A percentile compares a stretch with the other conserved stretches of the same genome.
phyloP scores from a whole-genome alignment of 2,113 vertebrate species.

The Herpailurus yagouaroundi region DNA sequence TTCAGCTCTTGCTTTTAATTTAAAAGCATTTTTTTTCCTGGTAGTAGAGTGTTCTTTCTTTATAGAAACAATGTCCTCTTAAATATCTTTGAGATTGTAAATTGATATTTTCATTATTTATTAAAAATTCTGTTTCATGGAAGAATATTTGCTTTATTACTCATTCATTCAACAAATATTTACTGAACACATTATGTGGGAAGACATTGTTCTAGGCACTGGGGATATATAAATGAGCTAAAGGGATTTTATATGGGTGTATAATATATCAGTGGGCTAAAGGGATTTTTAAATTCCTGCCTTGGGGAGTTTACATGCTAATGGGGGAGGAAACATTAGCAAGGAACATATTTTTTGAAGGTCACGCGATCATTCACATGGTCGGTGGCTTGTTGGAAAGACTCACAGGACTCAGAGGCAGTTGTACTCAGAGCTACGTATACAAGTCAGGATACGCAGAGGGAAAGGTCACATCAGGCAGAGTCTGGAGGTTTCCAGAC shows the following conservation, averaged over 20 bases:
- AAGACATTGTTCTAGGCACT: not conserved
- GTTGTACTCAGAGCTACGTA: not conserved
- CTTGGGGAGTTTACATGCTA: not conserved
- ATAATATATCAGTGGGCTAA: not conserved
- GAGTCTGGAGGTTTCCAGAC: not conserved
- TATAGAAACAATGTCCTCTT: not conserved
- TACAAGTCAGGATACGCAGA: not conserved
- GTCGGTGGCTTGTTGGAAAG: not conserved
- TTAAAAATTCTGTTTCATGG: not conserved
- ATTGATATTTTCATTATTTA: not conserved
- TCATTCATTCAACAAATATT: not conserved
- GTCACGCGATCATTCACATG: not conserved
- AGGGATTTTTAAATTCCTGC: not conserved
- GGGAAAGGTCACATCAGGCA: not conserved
- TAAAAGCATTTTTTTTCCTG: not conserved
- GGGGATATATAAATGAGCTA: not conserved
- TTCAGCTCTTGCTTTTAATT: not conserved
- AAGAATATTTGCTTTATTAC: not conserved
- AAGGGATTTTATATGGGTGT: not conserved
- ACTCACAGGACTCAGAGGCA: not conserved
- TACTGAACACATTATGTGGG: not conserved
- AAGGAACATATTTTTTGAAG: not conserved
- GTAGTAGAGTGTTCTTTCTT: not conserved
- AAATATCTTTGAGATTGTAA: not conserved
- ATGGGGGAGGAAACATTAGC: not conserved